These are phyloP conservation scores for Casuarius casuarius DNA, from an alignment of 2,113 vertebrate genomes.

Conservation along the genomic window DNA sequence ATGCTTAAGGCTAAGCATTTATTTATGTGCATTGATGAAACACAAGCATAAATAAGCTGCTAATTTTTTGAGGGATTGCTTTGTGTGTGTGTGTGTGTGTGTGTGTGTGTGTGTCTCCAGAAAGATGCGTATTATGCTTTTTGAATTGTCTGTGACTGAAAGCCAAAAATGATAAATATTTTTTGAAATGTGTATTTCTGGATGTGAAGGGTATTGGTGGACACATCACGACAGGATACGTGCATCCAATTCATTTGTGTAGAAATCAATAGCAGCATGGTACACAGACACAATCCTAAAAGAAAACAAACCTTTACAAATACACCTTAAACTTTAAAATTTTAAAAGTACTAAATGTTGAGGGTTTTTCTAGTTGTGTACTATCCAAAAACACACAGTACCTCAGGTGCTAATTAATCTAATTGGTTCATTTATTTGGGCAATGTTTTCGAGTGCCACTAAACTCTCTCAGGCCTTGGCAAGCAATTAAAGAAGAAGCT, in stretches of 20 bases:
- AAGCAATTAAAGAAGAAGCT: neutral
- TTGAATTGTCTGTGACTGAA: neutral
- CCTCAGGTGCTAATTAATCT: conserved; percentile 61
- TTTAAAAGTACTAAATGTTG: neutral
- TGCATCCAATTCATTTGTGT: neutral
- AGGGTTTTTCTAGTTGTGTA: neutral
- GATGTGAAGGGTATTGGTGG: neutral
- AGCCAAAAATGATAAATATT: neutral
- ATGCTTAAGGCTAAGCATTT: neutral
- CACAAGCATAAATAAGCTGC: neutral
- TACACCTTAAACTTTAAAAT: neutral
- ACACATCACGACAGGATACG: neutral
- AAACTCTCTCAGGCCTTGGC: conserved; percentile 48
- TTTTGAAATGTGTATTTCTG: neutral
- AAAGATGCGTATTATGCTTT: neutral
- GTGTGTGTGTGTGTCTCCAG: neutral
- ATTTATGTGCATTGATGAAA: neutral
- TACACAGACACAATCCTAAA: neutral
- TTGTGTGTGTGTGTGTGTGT: neutral
- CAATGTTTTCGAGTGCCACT: conserved; percentile 44
- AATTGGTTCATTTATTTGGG: conserved; percentile 36
- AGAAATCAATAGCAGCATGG: neutral
- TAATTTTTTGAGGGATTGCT: neutral
- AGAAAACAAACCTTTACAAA: neutral
- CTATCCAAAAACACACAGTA: neutral